phyloP scores from a whole-genome alignment of 2,888 invertebrate genomes.

The Sipha maydis region DNA sequence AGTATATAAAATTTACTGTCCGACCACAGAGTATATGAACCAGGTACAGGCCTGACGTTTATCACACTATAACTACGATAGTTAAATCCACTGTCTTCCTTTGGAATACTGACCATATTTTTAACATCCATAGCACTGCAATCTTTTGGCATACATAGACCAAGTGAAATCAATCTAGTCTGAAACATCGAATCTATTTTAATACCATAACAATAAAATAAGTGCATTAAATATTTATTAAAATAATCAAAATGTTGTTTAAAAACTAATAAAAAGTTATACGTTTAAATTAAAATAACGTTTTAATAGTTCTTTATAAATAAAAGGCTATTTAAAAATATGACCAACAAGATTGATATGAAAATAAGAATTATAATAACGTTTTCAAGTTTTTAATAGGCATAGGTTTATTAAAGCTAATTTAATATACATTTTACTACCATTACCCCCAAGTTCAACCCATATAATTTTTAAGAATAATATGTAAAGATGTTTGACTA shows the following conservation, averaged over 20 bases:
- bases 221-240: not conserved
- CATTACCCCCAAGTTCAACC: too few species aligned
- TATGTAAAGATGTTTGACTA: too few species aligned
- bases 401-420: too few species aligned
- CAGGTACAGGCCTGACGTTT: slow-evolving; percentile 77
- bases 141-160: slow-evolving; percentile 78
- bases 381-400: too few species aligned
- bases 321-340: not conserved
- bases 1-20: slow-evolving; percentile 77
- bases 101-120: slow-evolving; percentile 69
- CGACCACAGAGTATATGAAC: slow-evolving; percentile 73
- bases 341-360: too few species aligned
- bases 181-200: slow-evolving; percentile 66
- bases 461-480: too few species aligned
- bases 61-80: slow-evolving; percentile 70
- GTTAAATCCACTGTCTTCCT: slow-evolving; percentile 63
- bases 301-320: not conserved
- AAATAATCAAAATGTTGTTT: not conserved
- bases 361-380: too few species aligned
- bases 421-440: too few species aligned
- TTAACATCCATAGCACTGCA: slow-evolving; percentile 76
- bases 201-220: not conserved
- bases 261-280: too few species aligned
- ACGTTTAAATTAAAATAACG: too few species aligned
- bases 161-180: slow-evolving; percentile 79